These are phyloP conservation scores for Nixonia krombeini DNA, from an alignment of 1,140 invertebrate species.

Conservation along the genomic window DNA sequence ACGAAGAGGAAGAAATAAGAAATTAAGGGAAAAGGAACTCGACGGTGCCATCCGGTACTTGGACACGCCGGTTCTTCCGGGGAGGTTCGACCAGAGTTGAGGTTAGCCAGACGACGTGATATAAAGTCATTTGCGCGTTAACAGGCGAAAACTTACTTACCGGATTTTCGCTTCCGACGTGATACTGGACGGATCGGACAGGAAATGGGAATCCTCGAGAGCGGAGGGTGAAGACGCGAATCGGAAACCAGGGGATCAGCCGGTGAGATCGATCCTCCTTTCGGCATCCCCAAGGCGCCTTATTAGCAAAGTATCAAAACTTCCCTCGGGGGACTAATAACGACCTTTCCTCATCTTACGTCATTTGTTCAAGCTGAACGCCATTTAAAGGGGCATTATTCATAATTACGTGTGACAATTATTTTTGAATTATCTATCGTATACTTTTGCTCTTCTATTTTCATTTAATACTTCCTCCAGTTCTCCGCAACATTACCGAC, in stretches of 20 bases:
- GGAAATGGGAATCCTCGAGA: conserved; percentile 23
- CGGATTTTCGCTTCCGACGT: conserved; percentile 31
- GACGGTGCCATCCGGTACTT: too few species aligned
- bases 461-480: too few species aligned
- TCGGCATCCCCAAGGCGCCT: conserved; percentile 26
- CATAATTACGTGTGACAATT: conserved; percentile 13
- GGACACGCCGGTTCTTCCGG: too few species aligned
- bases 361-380: conserved; percentile 29
- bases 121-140: background rate
- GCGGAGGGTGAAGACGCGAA: conserved; percentile 20
- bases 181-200: conserved; percentile 5
- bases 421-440: too few species aligned
- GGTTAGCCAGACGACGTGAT: too few species aligned
- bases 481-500: too few species aligned
- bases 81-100: too few species aligned
- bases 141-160: conserved; percentile 19
- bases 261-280: conserved; percentile 21
- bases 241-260: conserved; percentile 15
- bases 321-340: conserved; percentile 34
- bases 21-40: too few species aligned
- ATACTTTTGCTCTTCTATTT: too few species aligned
- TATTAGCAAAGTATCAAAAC: conserved; percentile 50
- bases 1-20: too few species aligned
- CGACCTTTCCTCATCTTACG: conserved; percentile 27
- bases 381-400: conserved; percentile 29